Evolutionary conservation across 2,113 vertebrate species (phyloP).

Genomic region (Amphiprion ocellaris): DNA sequence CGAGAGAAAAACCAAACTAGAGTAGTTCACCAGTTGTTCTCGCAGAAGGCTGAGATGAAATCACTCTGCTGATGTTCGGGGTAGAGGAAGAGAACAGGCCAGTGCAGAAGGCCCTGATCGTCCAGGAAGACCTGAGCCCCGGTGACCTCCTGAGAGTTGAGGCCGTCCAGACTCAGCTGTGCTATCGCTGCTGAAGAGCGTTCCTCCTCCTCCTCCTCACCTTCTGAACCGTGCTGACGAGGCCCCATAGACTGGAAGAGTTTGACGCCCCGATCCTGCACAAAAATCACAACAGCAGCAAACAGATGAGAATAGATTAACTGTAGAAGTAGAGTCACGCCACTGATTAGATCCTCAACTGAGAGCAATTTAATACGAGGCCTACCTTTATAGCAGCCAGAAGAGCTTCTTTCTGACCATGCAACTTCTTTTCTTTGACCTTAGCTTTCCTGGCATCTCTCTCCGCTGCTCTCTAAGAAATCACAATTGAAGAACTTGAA

Average conservation of each 20-base stretch:
- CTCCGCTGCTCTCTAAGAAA: constrained; percentile 86
- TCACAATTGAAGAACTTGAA: not conserved
- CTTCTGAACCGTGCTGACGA: constrained; percentile 59
- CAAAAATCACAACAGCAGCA: not conserved
- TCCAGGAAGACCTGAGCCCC: constrained; percentile 88
- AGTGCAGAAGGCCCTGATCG: constrained; percentile 88
- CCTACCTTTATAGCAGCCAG: constrained; percentile 89
- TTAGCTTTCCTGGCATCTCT: constrained; percentile 91
- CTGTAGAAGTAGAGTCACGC: too few relatives aligned
- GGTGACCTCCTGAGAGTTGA: constrained; percentile 82
- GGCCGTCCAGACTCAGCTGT: constrained; percentile 82
- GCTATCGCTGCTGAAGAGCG: constrained; percentile 69
- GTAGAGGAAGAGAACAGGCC: constrained; percentile 96
- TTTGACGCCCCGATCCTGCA: constrained; percentile 90
- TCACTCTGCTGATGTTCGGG: constrained; percentile 94
- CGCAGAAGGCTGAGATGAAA: constrained; percentile 93
- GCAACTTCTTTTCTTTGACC: constrained; percentile 86
- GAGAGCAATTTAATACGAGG: not conserved
- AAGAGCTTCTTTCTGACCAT: constrained; percentile 82
- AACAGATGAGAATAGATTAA: not conserved
- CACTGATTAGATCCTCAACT: not conserved
- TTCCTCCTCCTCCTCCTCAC: constrained; percentile 77
- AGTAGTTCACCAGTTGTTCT: constrained; percentile 87
- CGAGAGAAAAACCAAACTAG: too few relatives aligned
- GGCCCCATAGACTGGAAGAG: constrained; percentile 70